Percentiles rank a stretch among this genome's conserved stretches.
Evolutionary conservation across 2,797 vertebrate genomes (phyloP).

Genomic region (Falco berigora): DNA sequence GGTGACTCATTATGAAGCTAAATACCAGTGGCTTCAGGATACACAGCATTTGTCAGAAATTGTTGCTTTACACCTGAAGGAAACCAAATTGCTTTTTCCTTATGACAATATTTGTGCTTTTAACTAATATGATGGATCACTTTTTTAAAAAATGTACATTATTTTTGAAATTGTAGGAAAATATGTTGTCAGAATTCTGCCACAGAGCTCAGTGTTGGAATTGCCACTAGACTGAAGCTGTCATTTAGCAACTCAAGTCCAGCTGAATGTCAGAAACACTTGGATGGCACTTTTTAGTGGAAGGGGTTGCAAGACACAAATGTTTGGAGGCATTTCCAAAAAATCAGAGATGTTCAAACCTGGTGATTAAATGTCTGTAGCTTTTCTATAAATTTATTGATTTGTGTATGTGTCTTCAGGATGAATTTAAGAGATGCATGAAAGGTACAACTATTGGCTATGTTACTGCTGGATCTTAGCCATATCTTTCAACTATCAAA

Average conservation of each 20-base stretch:
- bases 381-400: background rate
- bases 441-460: background rate
- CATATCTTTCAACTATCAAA: background rate
- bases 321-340: background rate
- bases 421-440: background rate
- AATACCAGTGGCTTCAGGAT: background rate
- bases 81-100: background rate
- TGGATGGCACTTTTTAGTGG: background rate
- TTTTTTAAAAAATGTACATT: background rate
- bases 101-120: background rate
- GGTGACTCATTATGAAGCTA: background rate
- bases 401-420: background rate
- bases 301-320: background rate
- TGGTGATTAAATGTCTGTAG: background rate
- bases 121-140: background rate
- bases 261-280: background rate
- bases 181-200: background rate
- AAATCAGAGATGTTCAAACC: background rate
- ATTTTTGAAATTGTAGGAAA: background rate
- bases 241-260: background rate
- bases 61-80: background rate
- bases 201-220: background rate
- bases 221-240: background rate
- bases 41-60: background rate
- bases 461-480: background rate